Conservation (phyloP, 2,113 vertebrate genomes). For the Ellobius talpinus region DNA sequence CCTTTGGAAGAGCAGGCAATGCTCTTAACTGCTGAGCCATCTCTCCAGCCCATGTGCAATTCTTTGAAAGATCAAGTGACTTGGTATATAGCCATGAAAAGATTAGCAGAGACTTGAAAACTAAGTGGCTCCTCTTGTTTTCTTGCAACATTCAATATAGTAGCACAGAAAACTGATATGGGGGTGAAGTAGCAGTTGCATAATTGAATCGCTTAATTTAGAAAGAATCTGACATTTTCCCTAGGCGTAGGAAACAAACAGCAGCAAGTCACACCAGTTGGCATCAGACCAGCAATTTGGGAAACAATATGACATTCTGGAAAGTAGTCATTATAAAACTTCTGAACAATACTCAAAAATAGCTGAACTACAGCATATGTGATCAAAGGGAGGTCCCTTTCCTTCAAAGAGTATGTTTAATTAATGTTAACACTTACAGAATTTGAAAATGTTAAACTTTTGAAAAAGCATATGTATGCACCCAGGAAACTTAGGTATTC, state of each 20-base stretch:
- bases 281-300: constrained; percentile 55
- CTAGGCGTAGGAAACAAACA: constrained; percentile 38
- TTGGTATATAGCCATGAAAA: constrained; percentile 22
- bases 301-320: constrained; percentile 57
- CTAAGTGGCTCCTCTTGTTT: background rate
- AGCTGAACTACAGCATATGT: constrained; percentile 68
- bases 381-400: constrained; percentile 63
- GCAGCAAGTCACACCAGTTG: constrained; percentile 55
- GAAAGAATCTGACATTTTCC: constrained; percentile 70
- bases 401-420: constrained; percentile 62
- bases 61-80: background rate
- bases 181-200: constrained; percentile 54
- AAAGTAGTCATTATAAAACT: constrained; percentile 60
- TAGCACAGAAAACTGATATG: background rate
- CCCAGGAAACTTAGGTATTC: background rate
- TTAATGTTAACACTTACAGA: constrained; percentile 63
- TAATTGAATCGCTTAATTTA: constrained; percentile 64
- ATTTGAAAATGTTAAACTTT: constrained; percentile 60
- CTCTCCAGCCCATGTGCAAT: too few relatives aligned
- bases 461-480: constrained; percentile 6
- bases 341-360: constrained; percentile 58
- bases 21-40: too few relatives aligned
- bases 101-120: constrained; percentile 5
- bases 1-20: too few relatives aligned
- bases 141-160: background rate